phyloP scores from a whole-genome alignment of 1,140 invertebrate genomes.

The Drosophila pallidifrons region DNA sequence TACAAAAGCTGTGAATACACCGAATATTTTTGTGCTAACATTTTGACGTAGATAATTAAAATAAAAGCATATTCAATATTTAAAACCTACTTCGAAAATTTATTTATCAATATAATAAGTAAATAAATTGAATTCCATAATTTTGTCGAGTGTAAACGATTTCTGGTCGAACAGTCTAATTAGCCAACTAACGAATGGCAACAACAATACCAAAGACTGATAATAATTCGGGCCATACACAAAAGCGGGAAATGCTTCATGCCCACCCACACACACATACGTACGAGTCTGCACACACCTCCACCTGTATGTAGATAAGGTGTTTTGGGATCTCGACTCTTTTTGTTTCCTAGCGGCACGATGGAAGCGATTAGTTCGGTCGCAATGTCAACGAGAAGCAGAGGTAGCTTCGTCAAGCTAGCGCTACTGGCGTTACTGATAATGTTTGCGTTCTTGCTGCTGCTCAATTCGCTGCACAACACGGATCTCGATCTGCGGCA shows the following conservation, averaged over 20 bases:
- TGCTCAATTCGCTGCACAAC: conserved; percentile 39
- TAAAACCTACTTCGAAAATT: too few species aligned
- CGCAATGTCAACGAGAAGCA: conserved; percentile 63
- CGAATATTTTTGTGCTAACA: too few species aligned
- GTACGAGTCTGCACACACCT: too few species aligned
- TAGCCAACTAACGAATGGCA: conserved; percentile 17
- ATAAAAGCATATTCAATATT: too few species aligned
- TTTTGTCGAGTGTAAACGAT: conserved; percentile 9
- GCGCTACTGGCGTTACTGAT: conserved; percentile 35
- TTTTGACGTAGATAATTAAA: too few species aligned
- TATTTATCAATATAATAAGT: too few species aligned
- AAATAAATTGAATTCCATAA: too few species aligned
- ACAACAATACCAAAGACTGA: conserved; percentile 1
- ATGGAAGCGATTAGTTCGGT: conserved; percentile 24
- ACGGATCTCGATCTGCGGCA: conserved; percentile 3
- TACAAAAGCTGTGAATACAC: too few species aligned
- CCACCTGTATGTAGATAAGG: conserved; percentile 10
- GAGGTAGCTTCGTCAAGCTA: conserved; percentile 45
- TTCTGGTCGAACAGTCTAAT: conserved; percentile 3
- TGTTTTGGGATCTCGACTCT: neutral
- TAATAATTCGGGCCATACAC: conserved; percentile 2
- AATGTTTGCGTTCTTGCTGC: conserved; percentile 42
- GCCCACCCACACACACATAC: neutral
- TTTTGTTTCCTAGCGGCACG: neutral
- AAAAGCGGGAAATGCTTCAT: neutral